Percentiles rank a stretch among this genome's conserved stretches.
Conservation (phyloP, 2,888 invertebrate species). For the Cephus spinipes region DNA sequence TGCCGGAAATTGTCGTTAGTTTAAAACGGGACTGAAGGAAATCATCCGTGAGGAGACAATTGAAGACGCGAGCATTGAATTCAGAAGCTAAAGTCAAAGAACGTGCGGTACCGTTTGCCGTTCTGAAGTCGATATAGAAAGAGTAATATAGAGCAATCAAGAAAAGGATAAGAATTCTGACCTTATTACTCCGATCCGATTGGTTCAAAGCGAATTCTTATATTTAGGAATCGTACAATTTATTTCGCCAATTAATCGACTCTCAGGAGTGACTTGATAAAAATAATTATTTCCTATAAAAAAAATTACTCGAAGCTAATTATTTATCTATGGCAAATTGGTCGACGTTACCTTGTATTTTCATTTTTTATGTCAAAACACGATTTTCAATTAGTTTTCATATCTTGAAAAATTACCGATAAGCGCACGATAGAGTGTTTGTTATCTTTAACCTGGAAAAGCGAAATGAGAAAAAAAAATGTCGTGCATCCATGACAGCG, state of each 20-base stretch:
- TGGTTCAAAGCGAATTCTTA: neutral
- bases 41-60: neutral
- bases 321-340: neutral
- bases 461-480: neutral
- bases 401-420: neutral
- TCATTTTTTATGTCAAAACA: neutral
- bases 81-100: slow-evolving; percentile 3
- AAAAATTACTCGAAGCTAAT: neutral
- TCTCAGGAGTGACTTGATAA: neutral
- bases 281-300: neutral
- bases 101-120: neutral
- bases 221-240: neutral
- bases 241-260: neutral
- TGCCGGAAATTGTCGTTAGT: neutral
- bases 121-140: neutral
- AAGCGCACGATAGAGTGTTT: neutral
- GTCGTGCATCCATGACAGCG: neutral
- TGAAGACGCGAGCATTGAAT: neutral
- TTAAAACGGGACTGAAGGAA: too few species aligned
- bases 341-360: neutral
- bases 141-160: neutral
- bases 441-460: neutral
- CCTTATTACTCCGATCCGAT: neutral
- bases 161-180: too few species aligned
- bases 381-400: neutral